Evolutionary conservation across 2,888 invertebrate genomes (phyloP).

Genomic region (Heteromyza rotundicornis): DNA sequence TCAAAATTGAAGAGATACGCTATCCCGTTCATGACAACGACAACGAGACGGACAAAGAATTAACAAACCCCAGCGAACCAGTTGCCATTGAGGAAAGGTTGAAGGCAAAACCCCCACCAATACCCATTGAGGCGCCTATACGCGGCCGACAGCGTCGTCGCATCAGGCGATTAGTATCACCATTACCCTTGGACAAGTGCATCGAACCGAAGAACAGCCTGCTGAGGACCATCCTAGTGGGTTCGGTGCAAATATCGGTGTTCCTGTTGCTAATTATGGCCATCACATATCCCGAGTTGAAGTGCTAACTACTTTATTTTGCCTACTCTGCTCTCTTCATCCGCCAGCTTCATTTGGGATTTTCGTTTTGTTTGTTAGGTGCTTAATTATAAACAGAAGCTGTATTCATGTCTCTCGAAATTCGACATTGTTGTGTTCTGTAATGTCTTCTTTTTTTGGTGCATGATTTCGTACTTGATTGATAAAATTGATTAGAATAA

Average conservation of each 20-base stretch:
- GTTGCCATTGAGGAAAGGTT: background rate
- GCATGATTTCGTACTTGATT: too few species aligned
- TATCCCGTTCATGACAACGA: too few species aligned
- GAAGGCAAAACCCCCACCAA: background rate
- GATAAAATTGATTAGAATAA: too few species aligned
- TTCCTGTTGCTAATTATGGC: conserved; percentile 51
- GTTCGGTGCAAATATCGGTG: conserved; percentile 46
- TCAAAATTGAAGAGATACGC: conserved; percentile 18
- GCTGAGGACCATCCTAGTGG: conserved; percentile 46
- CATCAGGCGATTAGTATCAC: conserved; percentile 27
- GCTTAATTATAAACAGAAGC: too few species aligned
- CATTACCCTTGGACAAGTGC: conserved; percentile 25
- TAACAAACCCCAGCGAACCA: background rate
- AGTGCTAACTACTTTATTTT: conserved; percentile 32
- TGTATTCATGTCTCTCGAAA: too few species aligned
- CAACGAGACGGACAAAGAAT: background rate
- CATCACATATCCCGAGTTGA: conserved; percentile 50
- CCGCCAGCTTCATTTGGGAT: too few species aligned
- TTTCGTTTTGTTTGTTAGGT: too few species aligned
- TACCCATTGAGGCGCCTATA: background rate
- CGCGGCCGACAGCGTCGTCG: conserved; percentile 29
- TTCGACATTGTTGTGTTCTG: too few species aligned
- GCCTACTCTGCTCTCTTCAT: too few species aligned
- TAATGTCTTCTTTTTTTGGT: too few species aligned
- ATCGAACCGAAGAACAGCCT: conserved; percentile 37